Conservation (phyloP, 2,113 vertebrate genomes). For the Rhinolophus ferrumequinum region DNA sequence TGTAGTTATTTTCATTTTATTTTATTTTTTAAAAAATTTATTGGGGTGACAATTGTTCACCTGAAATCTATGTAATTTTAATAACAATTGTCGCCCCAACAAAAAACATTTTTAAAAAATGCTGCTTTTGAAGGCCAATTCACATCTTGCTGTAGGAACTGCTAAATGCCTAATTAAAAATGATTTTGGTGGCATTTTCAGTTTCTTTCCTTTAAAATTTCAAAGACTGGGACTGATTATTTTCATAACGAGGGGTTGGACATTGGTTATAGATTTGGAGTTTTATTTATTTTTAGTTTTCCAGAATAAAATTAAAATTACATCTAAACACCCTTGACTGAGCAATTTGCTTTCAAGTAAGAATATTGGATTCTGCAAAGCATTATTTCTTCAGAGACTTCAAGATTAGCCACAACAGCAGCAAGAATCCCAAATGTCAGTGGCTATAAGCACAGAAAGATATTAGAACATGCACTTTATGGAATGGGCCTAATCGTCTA, state of each 20-base stretch:
- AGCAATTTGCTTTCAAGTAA: conserved; percentile 58
- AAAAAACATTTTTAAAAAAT: no score
- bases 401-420: not conserved
- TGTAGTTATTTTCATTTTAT: no score
- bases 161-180: conserved; percentile 71
- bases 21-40: no score
- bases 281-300: conserved; percentile 62
- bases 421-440: conserved; percentile 12
- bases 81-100: no score
- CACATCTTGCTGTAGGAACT: conserved; percentile 56
- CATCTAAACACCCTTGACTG: conserved; percentile 1
- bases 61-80: no score
- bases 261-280: conserved; percentile 27
- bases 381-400: conserved; percentile 40
- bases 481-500: not conserved
- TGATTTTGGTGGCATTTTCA: conserved; percentile 45
- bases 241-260: not conserved
- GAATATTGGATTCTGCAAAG: conserved; percentile 48
- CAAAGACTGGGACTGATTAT: conserved; percentile 40
- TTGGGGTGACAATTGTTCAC: no score
- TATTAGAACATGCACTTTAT: not conserved
- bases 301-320: conserved; percentile 56
- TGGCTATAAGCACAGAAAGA: not conserved
- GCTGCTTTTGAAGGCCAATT: conserved; percentile 59
- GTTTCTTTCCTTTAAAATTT: conserved; percentile 56